Conservation (phyloP, 2,797 vertebrate genomes). For the Arrhamphus sclerolepis region DNA sequence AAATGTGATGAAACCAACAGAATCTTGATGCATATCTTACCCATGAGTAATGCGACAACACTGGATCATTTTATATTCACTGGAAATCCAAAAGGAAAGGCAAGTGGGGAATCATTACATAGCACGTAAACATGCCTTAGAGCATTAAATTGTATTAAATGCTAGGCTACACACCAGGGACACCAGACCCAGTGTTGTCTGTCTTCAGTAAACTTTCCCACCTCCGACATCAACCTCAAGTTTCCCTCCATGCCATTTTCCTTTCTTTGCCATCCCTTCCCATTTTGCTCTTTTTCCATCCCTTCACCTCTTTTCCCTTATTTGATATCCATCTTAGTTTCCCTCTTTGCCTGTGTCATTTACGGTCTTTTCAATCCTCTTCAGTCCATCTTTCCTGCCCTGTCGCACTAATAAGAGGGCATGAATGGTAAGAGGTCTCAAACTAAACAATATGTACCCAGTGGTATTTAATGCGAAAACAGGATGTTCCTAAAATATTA, state of each 20-base stretch:
- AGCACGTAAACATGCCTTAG: slow-evolving; percentile 55
- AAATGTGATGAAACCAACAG: slow-evolving; percentile 14
- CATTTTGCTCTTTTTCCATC: slow-evolving; percentile 32
- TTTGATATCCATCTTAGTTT: not conserved
- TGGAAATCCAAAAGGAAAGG: slow-evolving; percentile 28
- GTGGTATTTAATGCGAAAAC: slow-evolving; percentile 62
- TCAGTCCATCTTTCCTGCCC: slow-evolving; percentile 24
- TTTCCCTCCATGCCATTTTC: slow-evolving; percentile 27
- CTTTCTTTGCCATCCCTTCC: slow-evolving; percentile 20
- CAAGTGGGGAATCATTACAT: slow-evolving; percentile 58
- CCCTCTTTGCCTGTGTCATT: not conserved
- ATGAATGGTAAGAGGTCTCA: slow-evolving; percentile 43
- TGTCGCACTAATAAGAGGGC: slow-evolving; percentile 58
- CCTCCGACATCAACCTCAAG: slow-evolving; percentile 39
- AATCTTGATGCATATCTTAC: slow-evolving; percentile 14
- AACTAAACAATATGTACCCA: slow-evolving; percentile 57
- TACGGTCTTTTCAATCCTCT: not conserved
- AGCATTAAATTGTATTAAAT: slow-evolving; percentile 75
- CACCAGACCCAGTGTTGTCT: slow-evolving; percentile 55
- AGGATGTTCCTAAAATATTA: slow-evolving; percentile 75
- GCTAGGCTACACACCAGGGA: slow-evolving; percentile 61
- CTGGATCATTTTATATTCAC: slow-evolving; percentile 66
- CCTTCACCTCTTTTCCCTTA: slow-evolving; percentile 27
- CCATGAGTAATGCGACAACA: slow-evolving; percentile 29
- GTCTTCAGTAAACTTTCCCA: slow-evolving; percentile 28